Conservation (phyloP, 1,140 invertebrate genomes). For the Trichonephila inaurata region DNA sequence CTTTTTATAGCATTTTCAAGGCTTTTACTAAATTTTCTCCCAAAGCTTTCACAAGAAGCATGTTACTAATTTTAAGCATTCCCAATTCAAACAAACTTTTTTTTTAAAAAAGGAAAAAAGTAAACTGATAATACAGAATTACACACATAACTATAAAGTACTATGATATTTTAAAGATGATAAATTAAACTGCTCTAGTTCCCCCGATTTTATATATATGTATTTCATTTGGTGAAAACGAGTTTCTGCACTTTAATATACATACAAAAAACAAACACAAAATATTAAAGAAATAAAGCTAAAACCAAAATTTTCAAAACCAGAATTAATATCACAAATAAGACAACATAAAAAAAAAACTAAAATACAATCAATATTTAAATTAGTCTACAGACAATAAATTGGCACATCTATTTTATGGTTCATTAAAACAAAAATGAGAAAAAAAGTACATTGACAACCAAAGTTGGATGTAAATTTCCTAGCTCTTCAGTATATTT, state of each 20-base stretch:
- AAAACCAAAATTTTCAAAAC: background rate
- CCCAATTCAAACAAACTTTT: no score
- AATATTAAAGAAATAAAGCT: background rate
- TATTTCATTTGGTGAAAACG: background rate
- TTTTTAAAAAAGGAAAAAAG: no score
- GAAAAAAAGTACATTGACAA: constrained; percentile 26
- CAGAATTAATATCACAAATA: constrained; percentile 42
- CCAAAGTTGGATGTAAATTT: constrained; percentile 44
- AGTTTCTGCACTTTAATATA: background rate
- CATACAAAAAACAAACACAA: background rate
- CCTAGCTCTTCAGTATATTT: background rate
- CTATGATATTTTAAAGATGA: background rate
- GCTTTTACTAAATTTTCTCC: no score
- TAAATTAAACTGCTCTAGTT: background rate
- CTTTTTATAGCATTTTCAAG: no score
- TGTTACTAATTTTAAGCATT: no score
- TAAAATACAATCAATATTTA: constrained; percentile 16
- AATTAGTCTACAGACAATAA: constrained; percentile 40
- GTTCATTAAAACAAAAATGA: constrained; percentile 1
- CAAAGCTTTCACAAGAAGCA: no score
- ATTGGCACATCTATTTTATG: constrained; percentile 46
- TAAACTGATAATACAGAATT: background rate
- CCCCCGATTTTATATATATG: background rate
- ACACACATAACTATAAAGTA: background rate
- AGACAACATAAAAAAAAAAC: background rate